Evolutionary conservation across 1,140 invertebrate species (phyloP).

Genomic region (Tetragnatha versicolor): DNA sequence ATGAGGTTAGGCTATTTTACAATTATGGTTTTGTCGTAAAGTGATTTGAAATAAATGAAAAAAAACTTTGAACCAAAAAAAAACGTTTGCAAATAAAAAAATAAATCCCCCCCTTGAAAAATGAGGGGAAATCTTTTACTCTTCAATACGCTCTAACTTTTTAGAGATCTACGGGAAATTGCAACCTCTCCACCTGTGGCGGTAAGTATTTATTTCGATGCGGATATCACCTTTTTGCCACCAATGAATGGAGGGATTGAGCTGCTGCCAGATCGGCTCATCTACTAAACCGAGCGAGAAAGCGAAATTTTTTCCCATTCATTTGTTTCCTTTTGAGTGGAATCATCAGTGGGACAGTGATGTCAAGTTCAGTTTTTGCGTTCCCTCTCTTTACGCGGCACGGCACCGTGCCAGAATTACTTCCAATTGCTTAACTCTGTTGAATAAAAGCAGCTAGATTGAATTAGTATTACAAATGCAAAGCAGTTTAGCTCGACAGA

Average conservation of each 20-base stretch:
- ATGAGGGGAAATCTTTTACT: no score
- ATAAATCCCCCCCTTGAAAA: no score
- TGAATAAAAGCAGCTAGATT: background rate
- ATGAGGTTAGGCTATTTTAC: no score
- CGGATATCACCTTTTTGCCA: background rate
- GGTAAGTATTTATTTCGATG: no score
- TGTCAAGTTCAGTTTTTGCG: conserved; percentile 15
- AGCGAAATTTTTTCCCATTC: background rate
- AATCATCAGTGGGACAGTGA: conserved; percentile 15
- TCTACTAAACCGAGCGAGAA: background rate
- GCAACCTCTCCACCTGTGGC: no score
- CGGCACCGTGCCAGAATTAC: conserved; percentile 2
- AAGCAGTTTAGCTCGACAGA: no score
- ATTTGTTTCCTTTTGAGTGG: background rate
- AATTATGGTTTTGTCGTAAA: no score
- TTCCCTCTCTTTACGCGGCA: background rate
- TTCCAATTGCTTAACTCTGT: background rate
- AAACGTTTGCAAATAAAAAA: no score
- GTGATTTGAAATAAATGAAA: no score
- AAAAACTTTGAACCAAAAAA: no score
- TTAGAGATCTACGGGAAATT: no score
- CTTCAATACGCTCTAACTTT: no score
- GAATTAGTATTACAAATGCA: background rate
- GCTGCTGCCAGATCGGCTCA: background rate
- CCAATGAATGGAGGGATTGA: conserved; percentile 2